A percentile compares a stretch with the other conserved stretches of the same genome.
phyloP scores from a whole-genome alignment of 2,113 vertebrate genomes.

The Neodontobutis hainanensis region DNA sequence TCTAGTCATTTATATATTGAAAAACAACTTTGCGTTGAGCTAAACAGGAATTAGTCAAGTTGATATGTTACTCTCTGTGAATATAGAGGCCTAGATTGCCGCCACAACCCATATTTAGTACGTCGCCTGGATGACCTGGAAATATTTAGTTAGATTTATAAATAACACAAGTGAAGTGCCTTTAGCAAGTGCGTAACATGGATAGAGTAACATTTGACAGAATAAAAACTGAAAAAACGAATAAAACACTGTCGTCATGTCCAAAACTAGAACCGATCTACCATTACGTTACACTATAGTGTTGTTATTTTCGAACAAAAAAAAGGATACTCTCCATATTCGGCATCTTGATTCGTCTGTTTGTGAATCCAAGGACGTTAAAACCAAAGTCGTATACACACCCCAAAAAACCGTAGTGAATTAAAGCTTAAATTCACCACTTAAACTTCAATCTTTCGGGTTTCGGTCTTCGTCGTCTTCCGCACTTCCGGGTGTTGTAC shows the following conservation, averaged over 20 bases:
- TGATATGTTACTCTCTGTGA: too few relatives aligned
- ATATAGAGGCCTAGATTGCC: too few relatives aligned
- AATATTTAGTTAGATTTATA: fast-evolving
- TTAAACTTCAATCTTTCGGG: constrained; percentile 33
- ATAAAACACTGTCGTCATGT: background rate
- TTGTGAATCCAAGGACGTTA: background rate
- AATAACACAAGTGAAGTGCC: fast-evolving
- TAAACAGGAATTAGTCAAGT: too few relatives aligned
- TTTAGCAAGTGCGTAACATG: background rate
- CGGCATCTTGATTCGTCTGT: constrained; percentile 54
- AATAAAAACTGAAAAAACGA: background rate
- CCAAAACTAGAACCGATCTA: constrained; percentile 3
- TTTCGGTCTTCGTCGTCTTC: constrained; percentile 49
- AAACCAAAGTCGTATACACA: background rate
- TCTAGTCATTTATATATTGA: too few relatives aligned
- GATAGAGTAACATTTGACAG: fast-evolving
- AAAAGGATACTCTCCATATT: constrained; percentile 86
- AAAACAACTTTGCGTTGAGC: too few relatives aligned
- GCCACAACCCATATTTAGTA: too few relatives aligned
- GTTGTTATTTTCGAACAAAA: background rate
- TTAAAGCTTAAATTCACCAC: background rate
- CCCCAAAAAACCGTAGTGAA: background rate
- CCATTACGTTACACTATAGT: constrained; percentile 5
- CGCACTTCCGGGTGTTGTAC: constrained; percentile 74
- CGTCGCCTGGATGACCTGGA: background rate